Evolutionary conservation across 2,888 invertebrate genomes (phyloP), one percentile per base, ranked within the genome.

Genomic region (Stramonita haemastoma): DNA sequence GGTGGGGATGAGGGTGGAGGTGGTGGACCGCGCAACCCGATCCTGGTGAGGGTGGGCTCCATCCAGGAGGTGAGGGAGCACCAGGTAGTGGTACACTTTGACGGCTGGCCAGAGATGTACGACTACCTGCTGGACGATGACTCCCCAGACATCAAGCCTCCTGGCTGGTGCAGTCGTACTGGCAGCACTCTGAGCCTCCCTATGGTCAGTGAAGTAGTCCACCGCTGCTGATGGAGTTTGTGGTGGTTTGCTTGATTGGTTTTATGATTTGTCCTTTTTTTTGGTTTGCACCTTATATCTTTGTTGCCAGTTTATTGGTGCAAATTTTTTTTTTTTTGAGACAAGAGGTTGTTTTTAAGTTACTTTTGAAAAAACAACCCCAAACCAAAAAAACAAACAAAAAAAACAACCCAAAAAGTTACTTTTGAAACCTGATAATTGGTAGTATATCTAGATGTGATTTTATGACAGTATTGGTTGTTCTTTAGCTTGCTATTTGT

Each of bases 81-180:
- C 91, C 97, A 97, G 93, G 96, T 98, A 86, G 97, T 97, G 92
- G 97, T 99, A 88, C 97, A 98, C 94, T 98, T 98, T 96, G 98
- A 98, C 96, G 98, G 98, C 29, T 99, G 98, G 98, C 97, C 98
- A 0, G 97, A 97, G 93, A 97, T 97, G 92, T 97, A 98, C 95
- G 97, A 98, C 92, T 98, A 97, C 95, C 98, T 98, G 98, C 96
- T 98, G 90, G 98, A 98, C 94, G 98, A 98, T 95, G 98, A 99
- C 96, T 97, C 97, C 92, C 97, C 98, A 0, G 98, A 99, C 96
- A 97, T 99, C 93, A 98, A 99, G 96, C 99, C 99, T 0, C 97
- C 98, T 91, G 98, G 98, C 70, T 99, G 98, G 98, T 98, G 98
- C 95, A 97, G 97, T 91, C 98, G 98, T 87, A 98, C 98, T 0